Evolutionary conservation across 2,888 invertebrate species (phyloP).

Genomic region (Sarcophaga caerulescens): DNA sequence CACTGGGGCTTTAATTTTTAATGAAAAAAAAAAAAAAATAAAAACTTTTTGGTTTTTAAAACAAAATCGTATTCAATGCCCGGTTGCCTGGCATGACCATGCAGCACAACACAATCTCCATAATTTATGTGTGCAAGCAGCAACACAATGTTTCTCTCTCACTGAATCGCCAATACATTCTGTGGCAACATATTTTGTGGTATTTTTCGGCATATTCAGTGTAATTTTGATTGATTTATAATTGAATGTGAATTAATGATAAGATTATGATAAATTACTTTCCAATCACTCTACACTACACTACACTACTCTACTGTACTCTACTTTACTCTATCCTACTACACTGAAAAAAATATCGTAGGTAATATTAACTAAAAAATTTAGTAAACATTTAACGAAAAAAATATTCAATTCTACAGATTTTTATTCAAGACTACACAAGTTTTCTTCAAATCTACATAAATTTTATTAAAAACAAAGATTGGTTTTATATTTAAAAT

Average conservation of each 20-base stretch:
- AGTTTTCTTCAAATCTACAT: too few relatives aligned
- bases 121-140: conserved; percentile 43
- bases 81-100: not conserved
- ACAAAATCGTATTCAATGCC: not conserved
- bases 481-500: too few relatives aligned
- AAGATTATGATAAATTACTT: conserved; percentile 79
- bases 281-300: conserved; percentile 63
- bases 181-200: conserved; percentile 7
- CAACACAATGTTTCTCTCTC: not conserved
- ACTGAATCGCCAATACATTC: not conserved
- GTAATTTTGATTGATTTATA: conserved; percentile 79
- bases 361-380: too few relatives aligned
- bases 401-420: too few relatives aligned
- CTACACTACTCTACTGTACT: not conserved
- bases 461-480: too few relatives aligned
- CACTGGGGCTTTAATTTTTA: not conserved
- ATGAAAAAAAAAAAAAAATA: not conserved
- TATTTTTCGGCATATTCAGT: conserved; percentile 41
- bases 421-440: too few relatives aligned
- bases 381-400: too few relatives aligned
- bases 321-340: not conserved
- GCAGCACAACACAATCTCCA: conserved; percentile 29
- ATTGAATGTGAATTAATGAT: conserved; percentile 79
- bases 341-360: too few relatives aligned
- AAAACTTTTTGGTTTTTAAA: not conserved